Conservation (phyloP, 2,888 invertebrate genomes). For the Theristus sp. region DNA sequence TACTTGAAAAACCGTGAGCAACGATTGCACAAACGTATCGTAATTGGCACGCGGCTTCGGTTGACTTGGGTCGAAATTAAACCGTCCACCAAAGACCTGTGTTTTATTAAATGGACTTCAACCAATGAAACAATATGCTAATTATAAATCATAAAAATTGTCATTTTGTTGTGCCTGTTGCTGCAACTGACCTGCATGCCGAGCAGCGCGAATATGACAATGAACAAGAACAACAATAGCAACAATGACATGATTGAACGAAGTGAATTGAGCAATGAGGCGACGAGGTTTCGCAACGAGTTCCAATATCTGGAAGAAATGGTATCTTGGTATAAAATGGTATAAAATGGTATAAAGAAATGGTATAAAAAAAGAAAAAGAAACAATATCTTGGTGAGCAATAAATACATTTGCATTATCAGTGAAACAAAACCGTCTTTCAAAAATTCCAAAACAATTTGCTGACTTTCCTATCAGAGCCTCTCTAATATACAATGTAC, state of each 20-base stretch:
- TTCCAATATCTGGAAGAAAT: conserved; percentile 69
- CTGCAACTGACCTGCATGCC: conserved; percentile 98
- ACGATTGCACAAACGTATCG: conserved; percentile 92
- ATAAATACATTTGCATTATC: no score
- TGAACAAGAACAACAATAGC: conserved; percentile 89
- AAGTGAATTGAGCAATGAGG: conserved; percentile 91
- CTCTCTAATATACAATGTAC: no score
- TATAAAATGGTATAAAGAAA: no score
- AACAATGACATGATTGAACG: conserved; percentile 93
- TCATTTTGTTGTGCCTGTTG: no score
- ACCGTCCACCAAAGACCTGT: conserved; percentile 46
- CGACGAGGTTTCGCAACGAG: conserved; percentile 88
- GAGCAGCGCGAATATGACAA: conserved; percentile 94
- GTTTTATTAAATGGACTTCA: conserved; percentile 29
- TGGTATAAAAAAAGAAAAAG: no score
- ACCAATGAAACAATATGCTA: neutral
- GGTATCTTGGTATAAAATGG: no score
- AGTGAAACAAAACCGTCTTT: no score
- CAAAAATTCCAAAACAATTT: no score
- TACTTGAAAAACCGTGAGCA: conserved; percentile 98
- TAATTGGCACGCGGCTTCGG: conserved; percentile 90
- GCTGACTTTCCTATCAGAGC: no score
- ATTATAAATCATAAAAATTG: no score
- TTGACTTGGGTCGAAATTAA: conserved; percentile 65
- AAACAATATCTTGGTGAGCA: no score